phyloP scores from a whole-genome alignment of 37 sponge, comb jelly and placozoan genomes.

The Cliona cf. orientalis region DNA sequence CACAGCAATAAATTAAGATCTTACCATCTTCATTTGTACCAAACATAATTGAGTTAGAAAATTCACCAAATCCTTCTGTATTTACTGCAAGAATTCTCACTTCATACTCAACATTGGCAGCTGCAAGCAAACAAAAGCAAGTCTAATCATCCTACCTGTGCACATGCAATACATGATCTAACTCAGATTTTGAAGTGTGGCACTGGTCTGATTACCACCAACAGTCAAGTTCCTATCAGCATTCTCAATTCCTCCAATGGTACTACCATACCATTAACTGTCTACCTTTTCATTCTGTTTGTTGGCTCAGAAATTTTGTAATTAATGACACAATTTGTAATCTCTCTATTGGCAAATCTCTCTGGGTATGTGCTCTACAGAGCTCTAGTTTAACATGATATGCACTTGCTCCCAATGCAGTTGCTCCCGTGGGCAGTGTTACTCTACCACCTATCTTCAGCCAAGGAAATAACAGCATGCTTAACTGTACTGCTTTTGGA shows the following conservation, averaged over 20 bases:
- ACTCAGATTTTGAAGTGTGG: constrained; percentile 29
- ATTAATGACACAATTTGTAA: constrained; percentile 15
- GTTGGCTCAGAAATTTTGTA: background rate
- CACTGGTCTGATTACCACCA: constrained; percentile 22
- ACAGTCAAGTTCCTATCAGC: constrained; percentile 7
- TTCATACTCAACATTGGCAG: constrained; percentile 41
- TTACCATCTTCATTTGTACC: constrained; percentile 35
- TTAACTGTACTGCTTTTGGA: too few species aligned
- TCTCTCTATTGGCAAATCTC: constrained; percentile 31
- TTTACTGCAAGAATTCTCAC: constrained; percentile 29
- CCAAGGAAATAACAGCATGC: too few species aligned
- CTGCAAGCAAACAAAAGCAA: background rate
- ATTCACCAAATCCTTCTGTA: constrained; percentile 22
- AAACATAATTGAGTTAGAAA: constrained; percentile 18
- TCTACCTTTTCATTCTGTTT: constrained; percentile 21
- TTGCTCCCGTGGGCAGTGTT: too few species aligned
- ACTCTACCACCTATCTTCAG: too few species aligned
- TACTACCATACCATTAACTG: background rate
- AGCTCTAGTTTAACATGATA: background rate
- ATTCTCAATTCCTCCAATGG: constrained; percentile 6
- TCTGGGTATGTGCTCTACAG: constrained; percentile 12
- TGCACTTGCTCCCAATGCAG: too few species aligned
- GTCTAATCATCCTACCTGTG: background rate
- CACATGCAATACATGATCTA: background rate
- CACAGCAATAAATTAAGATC: too few species aligned